Evolutionary conservation across 2,113 vertebrate species (phyloP), one percentile per base, ranked within the genome.

Genomic region (Pagrus major): DNA sequence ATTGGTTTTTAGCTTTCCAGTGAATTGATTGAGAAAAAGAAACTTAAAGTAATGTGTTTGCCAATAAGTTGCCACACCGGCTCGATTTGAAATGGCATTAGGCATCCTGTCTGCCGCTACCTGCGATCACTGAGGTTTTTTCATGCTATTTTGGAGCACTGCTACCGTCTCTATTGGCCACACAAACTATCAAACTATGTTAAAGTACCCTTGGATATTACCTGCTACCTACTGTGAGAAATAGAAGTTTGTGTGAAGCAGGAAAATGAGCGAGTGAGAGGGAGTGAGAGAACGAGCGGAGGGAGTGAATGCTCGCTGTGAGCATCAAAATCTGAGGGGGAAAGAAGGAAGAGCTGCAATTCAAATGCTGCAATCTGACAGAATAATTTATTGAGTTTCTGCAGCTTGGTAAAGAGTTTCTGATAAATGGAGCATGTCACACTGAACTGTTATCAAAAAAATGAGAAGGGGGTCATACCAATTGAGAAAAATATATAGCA

Each of bases 401-500:
- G 76, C 78, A 81, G 85, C 89, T 92, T 90, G 88, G 90, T 92
- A 90, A 93, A 91, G 91, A 91, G 74, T 92, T 92, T 87, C 87
- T 92, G 88, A 94, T 95, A 94, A 95, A 95, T 93, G 91, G 86
- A 92, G 89, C 90, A 92, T 93, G 91, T 94, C 90, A 86, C 86
- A 88, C 86, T 85, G 91, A 94, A 93, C 92, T 89, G 84, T 93
- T 94, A 93, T 93, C 88, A 93, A 93, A 94, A n/a, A 87, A 92
- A 87, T 84, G 78, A 86, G 79, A 91, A 81, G 63, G 79, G 69
- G 78, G 87, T 87, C 80, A 91, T 29, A 86, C 77, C 75, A 87
- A 89, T 76, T 86, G 83, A 88, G 89, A 89, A 85, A n/a, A 89
- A 90, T 91, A 88, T 80, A 79, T 77, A 68, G 80, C 49, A 76